phyloP scores from a whole-genome alignment of 2,888 invertebrate genomes.

The Epinotia bilunana region DNA sequence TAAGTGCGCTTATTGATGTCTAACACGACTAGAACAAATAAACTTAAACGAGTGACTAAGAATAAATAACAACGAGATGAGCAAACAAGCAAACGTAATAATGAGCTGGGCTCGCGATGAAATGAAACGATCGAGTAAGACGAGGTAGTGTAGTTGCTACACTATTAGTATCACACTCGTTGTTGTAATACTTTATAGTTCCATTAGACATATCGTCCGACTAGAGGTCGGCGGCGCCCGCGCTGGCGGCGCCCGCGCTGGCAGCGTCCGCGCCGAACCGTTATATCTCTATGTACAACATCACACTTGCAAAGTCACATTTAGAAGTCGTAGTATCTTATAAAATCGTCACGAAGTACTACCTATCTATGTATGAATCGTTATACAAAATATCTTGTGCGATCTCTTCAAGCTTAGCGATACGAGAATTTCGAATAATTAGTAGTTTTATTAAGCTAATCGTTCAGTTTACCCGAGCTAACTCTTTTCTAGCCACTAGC shows the following conservation, averaged over 20 bases:
- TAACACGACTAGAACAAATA: conserved; percentile 70
- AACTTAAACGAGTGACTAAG: conserved; percentile 59
- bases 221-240: conserved; percentile 44
- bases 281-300: conserved; percentile 73
- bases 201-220: conserved; percentile 54
- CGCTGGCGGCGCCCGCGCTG: conserved; percentile 53
- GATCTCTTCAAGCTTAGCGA: conserved; percentile 74
- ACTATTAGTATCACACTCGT: conserved; percentile 72
- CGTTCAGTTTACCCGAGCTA: conserved; percentile 61
- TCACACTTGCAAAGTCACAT: conserved; percentile 83
- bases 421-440: conserved; percentile 65
- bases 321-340: conserved; percentile 74
- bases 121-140: conserved; percentile 66
- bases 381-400: conserved; percentile 82
- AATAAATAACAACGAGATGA: conserved; percentile 68
- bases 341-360: conserved; percentile 79
- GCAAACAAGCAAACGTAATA: conserved; percentile 73
- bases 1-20: conserved; percentile 62
- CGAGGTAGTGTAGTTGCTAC: conserved; percentile 83
- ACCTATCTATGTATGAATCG: conserved; percentile 75
- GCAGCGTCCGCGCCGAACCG: conserved; percentile 60
- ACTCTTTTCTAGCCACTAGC: conserved; percentile 72
- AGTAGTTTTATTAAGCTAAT: conserved; percentile 53
- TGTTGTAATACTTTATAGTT: conserved; percentile 57
- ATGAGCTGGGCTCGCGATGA: conserved; percentile 77